phyloP scores from a whole-genome alignment of 1,140 invertebrate genomes.

The Drosophila watanabei region DNA sequence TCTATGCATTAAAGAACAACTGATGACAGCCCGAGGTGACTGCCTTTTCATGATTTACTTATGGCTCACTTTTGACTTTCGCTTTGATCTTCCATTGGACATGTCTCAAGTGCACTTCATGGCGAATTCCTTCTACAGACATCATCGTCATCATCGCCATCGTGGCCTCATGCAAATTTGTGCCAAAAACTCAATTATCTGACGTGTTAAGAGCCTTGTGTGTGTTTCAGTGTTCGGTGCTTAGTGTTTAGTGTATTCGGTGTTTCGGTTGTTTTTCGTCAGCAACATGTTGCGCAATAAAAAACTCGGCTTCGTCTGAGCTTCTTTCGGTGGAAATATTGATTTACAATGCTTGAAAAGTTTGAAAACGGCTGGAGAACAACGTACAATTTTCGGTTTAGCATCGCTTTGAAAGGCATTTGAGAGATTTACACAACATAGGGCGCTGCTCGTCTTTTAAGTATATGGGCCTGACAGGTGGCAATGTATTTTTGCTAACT shows the following conservation, averaged over 20 bases:
- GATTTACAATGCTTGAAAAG: conserved; percentile 47
- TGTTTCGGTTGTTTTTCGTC: conserved; percentile 25
- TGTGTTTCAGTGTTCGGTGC: conserved; percentile 32
- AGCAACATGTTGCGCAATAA: conserved; percentile 41
- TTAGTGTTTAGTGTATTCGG: not conserved
- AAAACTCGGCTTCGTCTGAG: conserved; percentile 19
- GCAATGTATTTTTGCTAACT: conserved; percentile 5
- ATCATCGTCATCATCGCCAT: conserved; percentile 43
- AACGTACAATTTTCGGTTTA: conserved; percentile 33
- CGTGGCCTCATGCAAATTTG: conserved; percentile 52
- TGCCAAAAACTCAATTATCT: conserved; percentile 61
- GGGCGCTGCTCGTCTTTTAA: conserved; percentile 32
- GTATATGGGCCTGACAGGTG: conserved; percentile 12
- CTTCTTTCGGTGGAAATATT: conserved; percentile 37
- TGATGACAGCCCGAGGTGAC: conserved; percentile 7
- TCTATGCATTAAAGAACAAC: not conserved
- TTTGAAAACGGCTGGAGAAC: conserved; percentile 26
- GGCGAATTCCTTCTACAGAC: conserved; percentile 45
- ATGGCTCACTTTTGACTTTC: conserved; percentile 52
- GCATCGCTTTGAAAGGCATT: conserved; percentile 44
- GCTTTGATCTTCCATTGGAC: conserved; percentile 61
- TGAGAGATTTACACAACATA: conserved; percentile 28
- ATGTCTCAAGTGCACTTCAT: conserved; percentile 47
- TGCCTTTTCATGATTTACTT: conserved; percentile 19
- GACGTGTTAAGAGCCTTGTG: conserved; percentile 45